Percentiles rank a stretch among this genome's conserved stretches.
Evolutionary conservation across 2,113 vertebrate species (phyloP).

Genomic region (Larimichthys crocea): DNA sequence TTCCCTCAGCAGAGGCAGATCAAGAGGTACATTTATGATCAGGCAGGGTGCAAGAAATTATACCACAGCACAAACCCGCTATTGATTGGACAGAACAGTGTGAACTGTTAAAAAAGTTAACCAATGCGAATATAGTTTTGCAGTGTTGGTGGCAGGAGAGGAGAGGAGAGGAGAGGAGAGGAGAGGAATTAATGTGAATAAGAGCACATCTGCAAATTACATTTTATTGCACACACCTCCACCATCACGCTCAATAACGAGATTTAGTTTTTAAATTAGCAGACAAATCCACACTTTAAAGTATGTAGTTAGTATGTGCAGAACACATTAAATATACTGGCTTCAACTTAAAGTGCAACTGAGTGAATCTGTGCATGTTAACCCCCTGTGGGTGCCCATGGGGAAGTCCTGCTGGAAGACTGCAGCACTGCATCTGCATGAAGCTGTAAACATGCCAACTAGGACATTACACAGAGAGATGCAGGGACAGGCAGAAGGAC

Average conservation of each 20-base stretch:
- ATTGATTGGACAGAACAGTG: slow-evolving; percentile 61
- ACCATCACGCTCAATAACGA: not conserved
- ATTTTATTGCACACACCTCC: slow-evolving; percentile 11
- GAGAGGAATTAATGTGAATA: slow-evolving; percentile 12
- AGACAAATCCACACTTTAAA: not conserved
- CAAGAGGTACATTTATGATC: slow-evolving; percentile 78
- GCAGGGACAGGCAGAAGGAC: slow-evolving; percentile 20
- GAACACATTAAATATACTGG: not conserved
- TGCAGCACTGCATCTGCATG: slow-evolving; percentile 45
- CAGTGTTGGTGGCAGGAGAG: slow-evolving; percentile 15
- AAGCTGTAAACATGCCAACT: slow-evolving; percentile 49
- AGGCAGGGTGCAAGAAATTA: slow-evolving; percentile 72
- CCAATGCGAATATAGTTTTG: slow-evolving; percentile 37
- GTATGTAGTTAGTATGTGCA: not conserved
- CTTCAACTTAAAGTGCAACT: not conserved
- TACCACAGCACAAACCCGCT: slow-evolving; percentile 63
- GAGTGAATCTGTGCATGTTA: slow-evolving; percentile 19
- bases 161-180: not conserved
- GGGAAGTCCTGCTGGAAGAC: slow-evolving; percentile 28
- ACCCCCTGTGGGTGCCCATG: not conserved
- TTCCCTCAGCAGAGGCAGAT: slow-evolving; percentile 71
- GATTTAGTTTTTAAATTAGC: slow-evolving; percentile 8
- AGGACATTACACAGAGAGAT: slow-evolving; percentile 26
- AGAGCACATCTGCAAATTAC: slow-evolving; percentile 29
- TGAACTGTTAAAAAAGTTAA: slow-evolving; percentile 67